These are phyloP conservation scores for Heterotilapia buettikoferi DNA, from an alignment of 2,113 vertebrate species.

Conservation along the genomic window DNA sequence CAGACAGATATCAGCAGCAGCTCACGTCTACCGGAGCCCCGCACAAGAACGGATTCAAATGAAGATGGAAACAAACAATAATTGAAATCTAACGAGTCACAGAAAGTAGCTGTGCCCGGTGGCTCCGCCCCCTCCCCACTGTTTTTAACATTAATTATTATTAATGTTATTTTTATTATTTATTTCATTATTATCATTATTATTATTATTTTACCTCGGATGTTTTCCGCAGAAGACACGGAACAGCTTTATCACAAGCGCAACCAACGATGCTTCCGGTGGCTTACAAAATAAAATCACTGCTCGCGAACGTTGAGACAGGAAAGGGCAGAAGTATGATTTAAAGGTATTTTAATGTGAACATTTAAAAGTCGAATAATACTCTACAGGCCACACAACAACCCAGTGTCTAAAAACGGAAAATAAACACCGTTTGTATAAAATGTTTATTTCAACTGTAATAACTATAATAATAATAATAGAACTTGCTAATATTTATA, in stretches of 20 bases:
- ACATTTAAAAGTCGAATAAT: background rate
- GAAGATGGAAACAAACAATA: no score
- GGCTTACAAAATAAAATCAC: slow-evolving; percentile 1
- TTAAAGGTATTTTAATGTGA: background rate
- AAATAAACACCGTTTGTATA: background rate
- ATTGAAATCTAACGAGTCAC: background rate
- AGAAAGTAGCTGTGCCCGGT: background rate
- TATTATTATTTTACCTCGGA: background rate
- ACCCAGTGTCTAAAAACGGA: background rate
- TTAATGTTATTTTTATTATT: background rate
- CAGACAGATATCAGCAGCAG: background rate
- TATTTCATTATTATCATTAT: background rate
- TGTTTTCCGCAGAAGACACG: slow-evolving; percentile 14
- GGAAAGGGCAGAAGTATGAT: rapidly evolving
- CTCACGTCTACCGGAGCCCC: background rate
- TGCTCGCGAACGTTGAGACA: background rate
- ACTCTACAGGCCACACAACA: background rate
- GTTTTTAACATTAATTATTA: rapidly evolving
- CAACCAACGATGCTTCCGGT: background rate
- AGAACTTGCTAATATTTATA: background rate
- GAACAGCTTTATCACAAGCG: background rate
- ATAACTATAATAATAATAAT: background rate
- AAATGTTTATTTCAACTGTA: background rate
- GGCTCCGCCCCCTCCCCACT: background rate
- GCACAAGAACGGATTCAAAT: rapidly evolving